Base-by-base conservation (phyloP, 2,113 vertebrate genomes). In the Indicator maculatus region DNA sequence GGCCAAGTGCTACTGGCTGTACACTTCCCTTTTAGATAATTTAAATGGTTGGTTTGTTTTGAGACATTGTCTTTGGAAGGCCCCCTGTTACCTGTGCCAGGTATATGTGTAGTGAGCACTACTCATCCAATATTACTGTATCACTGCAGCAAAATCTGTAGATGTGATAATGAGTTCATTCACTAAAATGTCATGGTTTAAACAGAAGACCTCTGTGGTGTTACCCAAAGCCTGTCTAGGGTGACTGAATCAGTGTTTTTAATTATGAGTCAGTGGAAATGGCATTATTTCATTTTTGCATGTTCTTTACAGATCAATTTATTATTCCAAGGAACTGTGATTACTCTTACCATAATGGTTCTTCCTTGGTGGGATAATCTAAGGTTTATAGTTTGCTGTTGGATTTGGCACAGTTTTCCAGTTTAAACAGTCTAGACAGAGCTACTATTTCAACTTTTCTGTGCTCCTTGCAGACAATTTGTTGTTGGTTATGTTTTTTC, bases 181-280 rank as follows among this genome's bases (percentile, higher is more conserved):
- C 23, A 93, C 74, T 81, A 59, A 86, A 87, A 88, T 56, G 14
- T 44, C 71, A 67, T 72, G n/a, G 16, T 50, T 94, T 92, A 93
- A 7, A 38, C 77, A 93, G 50, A 39, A 7, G 91, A 66, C 18
- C 69, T 38, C 53, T 96, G 55, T 97, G 36, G 44, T 17, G 13
- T 93, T 96, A 91, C 89, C 41, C 73, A 76, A 87, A 95, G 79
- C 82, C 30, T 69, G 83, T 90, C 92, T 78, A 76, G 80, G 39
- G 61, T 94, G 91, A 92, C 69, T 88, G 21, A 45, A 86, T 72
- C 41, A 63, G 23, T 97, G 97, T 87, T 97, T 98, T 96, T 93
- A 95, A 96, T 97, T 97, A 96, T 76, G 73, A 89, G 13, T 90
- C 65, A 89, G 69, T 82, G 56, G 83, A 93, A 88, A 93, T 85